Evolutionary conservation across 1,140 invertebrate species (phyloP).

Genomic region (Trichogramma pretiosum): DNA sequence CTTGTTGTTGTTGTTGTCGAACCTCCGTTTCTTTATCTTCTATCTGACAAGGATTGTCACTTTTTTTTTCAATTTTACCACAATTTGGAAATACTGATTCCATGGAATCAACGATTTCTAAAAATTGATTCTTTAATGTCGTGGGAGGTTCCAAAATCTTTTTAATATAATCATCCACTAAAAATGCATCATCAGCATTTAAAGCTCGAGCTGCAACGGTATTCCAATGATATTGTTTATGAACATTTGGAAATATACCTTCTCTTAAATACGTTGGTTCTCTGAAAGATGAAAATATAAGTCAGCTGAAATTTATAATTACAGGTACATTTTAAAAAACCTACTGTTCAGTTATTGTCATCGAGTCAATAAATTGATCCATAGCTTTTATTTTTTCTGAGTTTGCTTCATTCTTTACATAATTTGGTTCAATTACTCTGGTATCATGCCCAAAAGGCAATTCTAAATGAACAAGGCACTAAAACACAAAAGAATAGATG

Average conservation of each 20-base stretch:
- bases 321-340: constrained; percentile 3
- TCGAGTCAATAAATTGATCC: constrained; percentile 20
- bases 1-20: not conserved
- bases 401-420: constrained; percentile 6
- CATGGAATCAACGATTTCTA: not conserved
- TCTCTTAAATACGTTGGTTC: not conserved
- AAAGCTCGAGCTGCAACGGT: constrained; percentile 17
- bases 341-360: constrained; percentile 21
- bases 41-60: no score
- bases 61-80: not conserved
- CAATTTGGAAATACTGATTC: not conserved
- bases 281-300: not conserved
- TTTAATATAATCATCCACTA: not conserved
- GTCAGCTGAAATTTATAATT: not conserved
- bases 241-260: constrained; percentile 14
- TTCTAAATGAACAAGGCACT: constrained; percentile 21
- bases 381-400: constrained; percentile 15
- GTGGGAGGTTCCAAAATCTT: not conserved
- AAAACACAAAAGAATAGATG: constrained; percentile 5
- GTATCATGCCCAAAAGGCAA: constrained; percentile 15
- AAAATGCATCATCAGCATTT: constrained; percentile 5
- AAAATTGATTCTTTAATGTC: not conserved
- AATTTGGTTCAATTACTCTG: constrained; percentile 7
- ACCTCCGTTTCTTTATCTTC: no score
- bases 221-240: constrained; percentile 20